phyloP scores from a whole-genome alignment of 2,113 vertebrate genomes.

The Callipepla squamata region DNA sequence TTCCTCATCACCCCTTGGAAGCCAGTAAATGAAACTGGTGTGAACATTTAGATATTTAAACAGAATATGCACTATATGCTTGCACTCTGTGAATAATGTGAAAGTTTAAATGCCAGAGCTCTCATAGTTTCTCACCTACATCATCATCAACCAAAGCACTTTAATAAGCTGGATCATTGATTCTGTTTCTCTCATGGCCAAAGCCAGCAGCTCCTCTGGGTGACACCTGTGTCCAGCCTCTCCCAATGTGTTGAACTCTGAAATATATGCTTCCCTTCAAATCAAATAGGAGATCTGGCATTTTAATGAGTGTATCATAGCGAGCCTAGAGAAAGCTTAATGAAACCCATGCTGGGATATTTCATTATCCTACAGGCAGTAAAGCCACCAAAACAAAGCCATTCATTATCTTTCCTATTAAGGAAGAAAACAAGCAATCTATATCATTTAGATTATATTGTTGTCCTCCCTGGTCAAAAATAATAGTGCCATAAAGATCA shows the following conservation, averaged over 20 bases:
- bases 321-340: slow-evolving; percentile 35
- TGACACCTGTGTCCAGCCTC: background rate
- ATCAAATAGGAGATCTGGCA: background rate
- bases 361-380: slow-evolving; percentile 61
- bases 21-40: background rate
- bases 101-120: background rate
- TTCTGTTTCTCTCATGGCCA: background rate
- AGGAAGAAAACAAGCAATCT: slow-evolving; percentile 49
- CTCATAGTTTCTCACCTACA: background rate
- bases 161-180: background rate
- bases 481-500: slow-evolving; percentile 18
- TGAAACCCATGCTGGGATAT: slow-evolving; percentile 66
- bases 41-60: background rate
- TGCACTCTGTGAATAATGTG: background rate
- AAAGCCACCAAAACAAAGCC: slow-evolving; percentile 58
- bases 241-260: background rate
- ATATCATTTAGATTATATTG: slow-evolving; percentile 41
- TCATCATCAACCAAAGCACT: background rate
- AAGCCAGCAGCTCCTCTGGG: background rate
- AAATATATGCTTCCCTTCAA: background rate
- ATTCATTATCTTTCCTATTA: slow-evolving; percentile 59
- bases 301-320: slow-evolving; percentile 28
- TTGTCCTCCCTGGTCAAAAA: slow-evolving; percentile 50
- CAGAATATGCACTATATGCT: background rate
- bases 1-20: background rate